Evolutionary conservation across 2,888 invertebrate genomes (phyloP).

Genomic region (Andricus quercusramuli): DNA sequence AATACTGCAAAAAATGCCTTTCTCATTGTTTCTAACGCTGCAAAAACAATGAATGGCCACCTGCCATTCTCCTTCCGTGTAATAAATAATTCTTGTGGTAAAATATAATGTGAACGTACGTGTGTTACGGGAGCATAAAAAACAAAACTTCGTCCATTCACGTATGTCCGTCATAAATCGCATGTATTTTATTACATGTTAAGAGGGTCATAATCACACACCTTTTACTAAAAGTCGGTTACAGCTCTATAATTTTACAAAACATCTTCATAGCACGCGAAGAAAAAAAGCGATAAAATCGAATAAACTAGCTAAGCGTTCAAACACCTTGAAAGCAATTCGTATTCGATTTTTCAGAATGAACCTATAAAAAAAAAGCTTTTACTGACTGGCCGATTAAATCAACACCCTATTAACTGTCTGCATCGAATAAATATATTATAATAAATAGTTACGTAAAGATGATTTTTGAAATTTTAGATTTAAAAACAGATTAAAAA

Average conservation of each 20-base stretch:
- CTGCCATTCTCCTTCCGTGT: slow-evolving; percentile 23
- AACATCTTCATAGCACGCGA: slow-evolving; percentile 25
- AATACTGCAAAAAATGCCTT: too few relatives aligned
- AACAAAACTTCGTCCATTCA: slow-evolving; percentile 22
- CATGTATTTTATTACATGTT: slow-evolving; percentile 30
- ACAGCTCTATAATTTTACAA: slow-evolving; percentile 23
- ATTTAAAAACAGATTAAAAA: too few relatives aligned
- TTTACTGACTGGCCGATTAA: too few relatives aligned
- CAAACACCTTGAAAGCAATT: background rate
- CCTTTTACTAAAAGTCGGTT: slow-evolving; percentile 21
- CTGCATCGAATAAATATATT: too few relatives aligned
- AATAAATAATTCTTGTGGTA: slow-evolving; percentile 1
- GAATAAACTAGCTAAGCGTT: background rate
- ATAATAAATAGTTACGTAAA: too few relatives aligned
- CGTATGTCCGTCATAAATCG: slow-evolving; percentile 35
- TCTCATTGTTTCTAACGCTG: background rate
- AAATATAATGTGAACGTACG: slow-evolving; percentile 25
- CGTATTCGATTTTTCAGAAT: background rate
- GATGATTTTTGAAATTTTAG: too few relatives aligned
- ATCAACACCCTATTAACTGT: too few relatives aligned
- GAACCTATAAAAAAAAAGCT: too few relatives aligned
- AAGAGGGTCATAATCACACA: slow-evolving; percentile 35
- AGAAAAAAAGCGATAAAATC: background rate
- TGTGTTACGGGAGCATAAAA: slow-evolving; percentile 27
- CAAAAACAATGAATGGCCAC: slow-evolving; percentile 34